Evolutionary conservation across 2,113 vertebrate genomes (phyloP).

Genomic region (Kryptolebias marmoratus): DNA sequence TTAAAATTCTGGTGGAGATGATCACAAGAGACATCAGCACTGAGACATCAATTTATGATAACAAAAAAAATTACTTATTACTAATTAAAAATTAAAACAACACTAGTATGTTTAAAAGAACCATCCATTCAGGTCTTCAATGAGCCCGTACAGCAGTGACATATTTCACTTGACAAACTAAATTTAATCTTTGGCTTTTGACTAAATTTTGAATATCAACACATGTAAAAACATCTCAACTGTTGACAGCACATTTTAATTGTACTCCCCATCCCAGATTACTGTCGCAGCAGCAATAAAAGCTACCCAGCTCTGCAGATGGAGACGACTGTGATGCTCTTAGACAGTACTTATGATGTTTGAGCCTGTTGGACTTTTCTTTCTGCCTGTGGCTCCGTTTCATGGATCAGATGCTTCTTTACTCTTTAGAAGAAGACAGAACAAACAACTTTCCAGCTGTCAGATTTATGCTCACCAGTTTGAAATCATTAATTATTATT

Average conservation of each 20-base stretch:
- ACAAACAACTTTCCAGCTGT: slow-evolving; percentile 37
- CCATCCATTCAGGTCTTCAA: not conserved
- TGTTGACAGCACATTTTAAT: slow-evolving; percentile 54
- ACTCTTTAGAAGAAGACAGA: slow-evolving; percentile 37
- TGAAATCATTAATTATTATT: not conserved
- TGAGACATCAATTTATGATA: not conserved
- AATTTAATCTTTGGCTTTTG: slow-evolving; percentile 18
- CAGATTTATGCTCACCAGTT: slow-evolving; percentile 31
- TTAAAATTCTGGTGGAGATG: slow-evolving; percentile 23
- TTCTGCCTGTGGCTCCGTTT: slow-evolving; percentile 40
- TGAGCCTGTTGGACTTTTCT: slow-evolving; percentile 43
- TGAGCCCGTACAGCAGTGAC: not conserved
- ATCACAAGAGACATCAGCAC: slow-evolving; percentile 25
- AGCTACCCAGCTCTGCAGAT: slow-evolving; percentile 31
- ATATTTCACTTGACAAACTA: not conserved
- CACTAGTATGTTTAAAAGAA: slow-evolving; percentile 8
- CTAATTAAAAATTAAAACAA: not conserved
- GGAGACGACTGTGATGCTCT: slow-evolving; percentile 46
- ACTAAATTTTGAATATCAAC: slow-evolving; percentile 26
- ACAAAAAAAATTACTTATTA: not conserved
- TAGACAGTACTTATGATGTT: slow-evolving; percentile 60
- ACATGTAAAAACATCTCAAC: slow-evolving; percentile 32
- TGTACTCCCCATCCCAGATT: slow-evolving; percentile 18
- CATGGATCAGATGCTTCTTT: slow-evolving; percentile 34
- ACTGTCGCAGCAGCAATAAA: slow-evolving; percentile 44